A percentile compares a stretch with the other conserved stretches of the same genome.
phyloP scores from a whole-genome alignment of 1,140 invertebrate species.

The Prorops nasuta region DNA sequence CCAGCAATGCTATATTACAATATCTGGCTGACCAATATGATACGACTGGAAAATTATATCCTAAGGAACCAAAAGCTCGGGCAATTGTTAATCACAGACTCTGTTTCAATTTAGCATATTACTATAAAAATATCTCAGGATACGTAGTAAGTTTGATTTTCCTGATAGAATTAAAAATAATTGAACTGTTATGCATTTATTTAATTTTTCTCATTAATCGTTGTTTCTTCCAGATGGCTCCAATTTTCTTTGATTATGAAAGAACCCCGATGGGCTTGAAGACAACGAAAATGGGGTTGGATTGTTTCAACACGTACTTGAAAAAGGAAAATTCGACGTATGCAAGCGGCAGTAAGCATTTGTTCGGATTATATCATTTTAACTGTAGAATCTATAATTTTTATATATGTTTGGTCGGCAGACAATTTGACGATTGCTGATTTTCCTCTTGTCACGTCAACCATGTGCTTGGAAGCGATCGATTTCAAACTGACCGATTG shows the following conservation, averaged over 20 bases:
- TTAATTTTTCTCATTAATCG: too few relatives aligned
- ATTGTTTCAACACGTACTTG: conserved; percentile 69
- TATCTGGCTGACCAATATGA: conserved; percentile 75
- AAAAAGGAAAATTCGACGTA: conserved; percentile 61
- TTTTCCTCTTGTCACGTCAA: conserved; percentile 67
- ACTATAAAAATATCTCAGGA: conserved; percentile 69
- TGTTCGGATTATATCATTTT: conserved; percentile 7
- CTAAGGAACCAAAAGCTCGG: conserved; percentile 64
- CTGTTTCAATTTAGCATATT: conserved; percentile 73
- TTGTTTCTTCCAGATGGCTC: conserved; percentile 60
- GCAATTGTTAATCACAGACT: conserved; percentile 74
- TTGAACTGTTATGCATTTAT: not conserved
- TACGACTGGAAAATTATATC: conserved; percentile 65
- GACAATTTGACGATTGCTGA: conserved; percentile 73
- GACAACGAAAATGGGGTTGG: conserved; percentile 65
- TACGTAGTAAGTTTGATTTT: conserved; percentile 59
- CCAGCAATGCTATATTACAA: conserved; percentile 71
- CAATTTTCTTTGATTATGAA: conserved; percentile 72
- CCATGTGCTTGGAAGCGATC: conserved; percentile 71
- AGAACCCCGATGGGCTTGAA: conserved; percentile 65
- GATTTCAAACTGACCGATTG: conserved; percentile 60
- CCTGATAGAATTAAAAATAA: conserved; percentile 11
- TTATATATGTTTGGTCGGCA: conserved; percentile 25
- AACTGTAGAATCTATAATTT: conserved; percentile 6
- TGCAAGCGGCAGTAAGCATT: conserved; percentile 59